These are phyloP conservation scores for Limnephilus rhombicus DNA, from an alignment of 2,888 invertebrate species.

Conservation along the genomic window DNA sequence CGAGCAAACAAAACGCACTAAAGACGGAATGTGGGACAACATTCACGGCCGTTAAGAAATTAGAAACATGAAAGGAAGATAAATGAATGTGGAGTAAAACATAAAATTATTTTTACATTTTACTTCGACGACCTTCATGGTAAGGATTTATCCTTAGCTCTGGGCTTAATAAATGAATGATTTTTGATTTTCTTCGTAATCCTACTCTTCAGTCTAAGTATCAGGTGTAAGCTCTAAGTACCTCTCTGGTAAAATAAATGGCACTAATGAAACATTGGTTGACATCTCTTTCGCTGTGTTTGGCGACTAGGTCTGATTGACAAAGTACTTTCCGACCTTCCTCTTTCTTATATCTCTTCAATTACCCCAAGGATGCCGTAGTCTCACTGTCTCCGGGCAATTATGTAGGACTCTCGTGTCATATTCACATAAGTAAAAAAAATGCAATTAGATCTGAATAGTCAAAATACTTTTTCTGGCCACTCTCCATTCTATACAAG, in stretches of 20 bases:
- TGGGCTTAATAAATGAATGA: background rate
- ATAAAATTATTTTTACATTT: background rate
- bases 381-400: too few species aligned
- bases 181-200: too few species aligned
- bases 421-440: too few species aligned
- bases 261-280: too few species aligned
- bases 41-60: background rate
- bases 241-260: too few species aligned
- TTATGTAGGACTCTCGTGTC: too few species aligned
- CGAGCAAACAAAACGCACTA: constrained; percentile 6
- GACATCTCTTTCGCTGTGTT: too few species aligned
- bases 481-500: too few species aligned
- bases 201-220: too few species aligned
- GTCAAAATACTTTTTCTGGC: too few species aligned
- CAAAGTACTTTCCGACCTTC: background rate
- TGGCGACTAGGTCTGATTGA: background rate
- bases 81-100: background rate
- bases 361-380: background rate
- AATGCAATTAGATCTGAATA: too few species aligned
- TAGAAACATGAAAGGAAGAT: background rate
- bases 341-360: background rate
- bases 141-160: background rate
- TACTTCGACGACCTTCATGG: background rate
- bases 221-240: too few species aligned
- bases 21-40: constrained; percentile 3